These are phyloP conservation scores for Diplosoma virens DNA, from an alignment of 23 tunicate genomes.

Conservation along the genomic window DNA sequence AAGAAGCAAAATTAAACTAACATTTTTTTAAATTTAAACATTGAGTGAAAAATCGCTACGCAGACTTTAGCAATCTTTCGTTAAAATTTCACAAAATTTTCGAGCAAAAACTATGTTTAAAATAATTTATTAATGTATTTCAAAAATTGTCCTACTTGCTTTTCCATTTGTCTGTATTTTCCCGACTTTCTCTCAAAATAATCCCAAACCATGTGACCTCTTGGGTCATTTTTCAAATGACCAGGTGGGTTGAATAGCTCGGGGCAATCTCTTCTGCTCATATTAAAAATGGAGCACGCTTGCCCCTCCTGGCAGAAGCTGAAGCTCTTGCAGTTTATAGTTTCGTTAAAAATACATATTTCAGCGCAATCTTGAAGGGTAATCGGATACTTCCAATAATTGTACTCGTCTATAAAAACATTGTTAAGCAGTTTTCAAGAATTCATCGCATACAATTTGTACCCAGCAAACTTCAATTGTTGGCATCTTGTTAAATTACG, in stretches of 20 bases:
- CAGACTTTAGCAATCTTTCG: no score
- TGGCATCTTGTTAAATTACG: no score
- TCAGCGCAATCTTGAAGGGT: conserved; percentile 37
- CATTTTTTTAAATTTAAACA: no score
- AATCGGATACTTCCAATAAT: conserved; percentile 51
- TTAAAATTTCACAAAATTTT: no score
- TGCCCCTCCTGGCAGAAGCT: conserved; percentile 53
- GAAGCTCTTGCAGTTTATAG: conserved; percentile 66
- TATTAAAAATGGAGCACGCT: conserved; percentile 71
- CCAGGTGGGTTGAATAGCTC: conserved; percentile 41
- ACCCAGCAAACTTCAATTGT: no score
- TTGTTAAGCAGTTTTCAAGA: background rate
- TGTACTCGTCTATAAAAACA: conserved; percentile 72
- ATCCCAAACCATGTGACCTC: conserved; percentile 38
- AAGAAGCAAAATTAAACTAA: no score
- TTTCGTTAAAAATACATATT: conserved; percentile 37
- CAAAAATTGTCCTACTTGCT: conserved; percentile 56
- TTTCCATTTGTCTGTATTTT: conserved; percentile 63
- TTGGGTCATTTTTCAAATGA: conserved; percentile 10
- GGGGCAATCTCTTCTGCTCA: conserved; percentile 52
- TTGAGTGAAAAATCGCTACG: no score
- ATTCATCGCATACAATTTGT: background rate
- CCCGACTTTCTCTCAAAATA: conserved; percentile 71
- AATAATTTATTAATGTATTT: no score
- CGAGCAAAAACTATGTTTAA: no score